Base-by-base conservation (phyloP, 2,888 invertebrate species). In the Pseudolycoriella hygida region DNA sequence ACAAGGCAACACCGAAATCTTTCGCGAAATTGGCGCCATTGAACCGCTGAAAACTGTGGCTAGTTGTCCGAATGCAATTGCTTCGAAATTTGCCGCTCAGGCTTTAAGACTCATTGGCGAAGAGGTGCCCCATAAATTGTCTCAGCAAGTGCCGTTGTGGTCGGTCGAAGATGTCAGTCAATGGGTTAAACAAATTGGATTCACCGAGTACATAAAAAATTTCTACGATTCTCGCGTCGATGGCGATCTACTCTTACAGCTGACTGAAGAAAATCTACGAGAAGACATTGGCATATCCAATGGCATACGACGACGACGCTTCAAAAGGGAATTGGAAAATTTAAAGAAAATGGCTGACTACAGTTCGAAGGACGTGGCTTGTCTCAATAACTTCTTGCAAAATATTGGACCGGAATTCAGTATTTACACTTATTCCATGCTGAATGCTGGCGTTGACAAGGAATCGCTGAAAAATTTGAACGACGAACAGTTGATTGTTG, bases 111-210 rank as follows among this genome's bases (percentile, higher is more conserved):
- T 94, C 15, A 92, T 98, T 49, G 97, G 96, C 2, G 97, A 97
- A 63, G 87, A 90, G 60, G 87, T 97, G 14, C 97, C 97, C 0
- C 96, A 98, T 64, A 96, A 94, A 61, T 68, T 98, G 46, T 93
- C 94, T 31, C 96, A 97, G 61, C 96, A 97, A 65, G 96, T 97
- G 37, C 97, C 97, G 1, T 72, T 96, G 6, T 98, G 98, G 98
- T 92, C 92, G 0, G 81, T 81, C 17, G 89, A 89, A 62, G 97
- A 98, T 62, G 97, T 98, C 0, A 74, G 84, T 54, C 93, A 96
- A 67, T 98, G 97, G 97, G 90, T 98, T 1, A 90, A 89, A 60
- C 96, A 97, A 72, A 93, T 94, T 56, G 94, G 94, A 0, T 97
- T 96, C 62, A 74, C 76, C 14, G 81, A 85, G 57, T 90, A 82